These are phyloP conservation scores for Dromococcyx pavoninus DNA, from an alignment of 2,797 vertebrate species.

Conservation along the genomic window DNA sequence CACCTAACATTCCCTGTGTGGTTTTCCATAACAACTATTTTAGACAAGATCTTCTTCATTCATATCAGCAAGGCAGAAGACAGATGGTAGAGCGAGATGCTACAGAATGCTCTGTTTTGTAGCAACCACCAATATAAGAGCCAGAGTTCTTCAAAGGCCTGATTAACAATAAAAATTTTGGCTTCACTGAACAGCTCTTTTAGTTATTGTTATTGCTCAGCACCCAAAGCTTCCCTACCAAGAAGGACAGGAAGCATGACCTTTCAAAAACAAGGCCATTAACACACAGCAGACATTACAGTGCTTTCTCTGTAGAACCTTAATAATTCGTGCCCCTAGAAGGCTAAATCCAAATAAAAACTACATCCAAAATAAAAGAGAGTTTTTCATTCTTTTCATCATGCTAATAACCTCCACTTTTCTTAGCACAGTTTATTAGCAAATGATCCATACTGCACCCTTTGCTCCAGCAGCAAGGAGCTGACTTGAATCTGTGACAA, in stretches of 20 bases:
- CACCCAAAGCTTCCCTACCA: neutral
- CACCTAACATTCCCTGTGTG: neutral
- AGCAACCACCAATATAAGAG: neutral
- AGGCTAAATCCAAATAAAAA: neutral
- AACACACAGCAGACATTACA: neutral
- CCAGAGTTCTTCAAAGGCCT: neutral
- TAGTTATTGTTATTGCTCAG: neutral
- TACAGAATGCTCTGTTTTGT: neutral
- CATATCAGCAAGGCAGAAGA: neutral
- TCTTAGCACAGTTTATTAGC: neutral
- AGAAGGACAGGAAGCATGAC: neutral
- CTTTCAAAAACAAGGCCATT: neutral
- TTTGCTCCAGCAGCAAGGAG: neutral
- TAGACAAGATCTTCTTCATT: neutral
- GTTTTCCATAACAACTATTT: neutral
- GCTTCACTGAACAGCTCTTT: neutral
- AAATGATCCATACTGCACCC: neutral
- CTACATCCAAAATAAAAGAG: neutral
- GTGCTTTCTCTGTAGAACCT: neutral
- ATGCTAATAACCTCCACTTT: neutral
- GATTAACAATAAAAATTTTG: neutral
- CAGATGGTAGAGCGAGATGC: neutral
- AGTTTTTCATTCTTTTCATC: neutral
- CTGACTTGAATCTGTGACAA: neutral
- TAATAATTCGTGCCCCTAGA: neutral